phyloP scores from a whole-genome alignment of 2,113 vertebrate species.

The Sciurus niger region DNA sequence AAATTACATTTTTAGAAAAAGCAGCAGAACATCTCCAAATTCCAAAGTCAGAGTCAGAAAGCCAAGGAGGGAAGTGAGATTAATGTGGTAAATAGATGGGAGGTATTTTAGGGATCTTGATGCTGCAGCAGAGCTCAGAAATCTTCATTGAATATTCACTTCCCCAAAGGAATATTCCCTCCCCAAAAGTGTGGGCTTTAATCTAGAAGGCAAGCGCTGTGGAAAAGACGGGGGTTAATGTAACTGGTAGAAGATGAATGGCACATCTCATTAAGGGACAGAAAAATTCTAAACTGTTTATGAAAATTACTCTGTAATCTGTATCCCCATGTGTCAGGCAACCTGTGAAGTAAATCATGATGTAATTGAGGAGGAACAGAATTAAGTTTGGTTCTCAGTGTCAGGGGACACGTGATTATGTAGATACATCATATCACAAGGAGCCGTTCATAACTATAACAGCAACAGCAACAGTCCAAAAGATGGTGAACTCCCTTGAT shows the following conservation, averaged over 20 bases:
- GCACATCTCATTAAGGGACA: background rate
- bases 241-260: background rate
- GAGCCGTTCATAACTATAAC: background rate
- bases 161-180: background rate
- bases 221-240: background rate
- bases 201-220: background rate
- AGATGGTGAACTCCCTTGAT: no score
- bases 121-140: background rate
- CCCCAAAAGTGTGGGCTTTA: no score
- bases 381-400: background rate
- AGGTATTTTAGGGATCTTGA: background rate
- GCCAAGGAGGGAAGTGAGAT: background rate
- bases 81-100: background rate
- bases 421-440: background rate
- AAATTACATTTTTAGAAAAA: conserved; percentile 51
- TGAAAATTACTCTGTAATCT: background rate
- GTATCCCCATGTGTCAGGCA: background rate
- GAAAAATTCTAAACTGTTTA: conserved; percentile 14
- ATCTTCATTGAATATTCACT: background rate
- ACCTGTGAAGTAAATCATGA: background rate
- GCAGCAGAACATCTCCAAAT: background rate
- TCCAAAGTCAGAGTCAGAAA: background rate
- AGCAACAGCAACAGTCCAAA: background rate
- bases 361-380: background rate
- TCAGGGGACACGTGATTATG: background rate